Evolutionary conservation across 2,797 vertebrate species (phyloP).

Genomic region (Pangasius sanitwongsei): DNA sequence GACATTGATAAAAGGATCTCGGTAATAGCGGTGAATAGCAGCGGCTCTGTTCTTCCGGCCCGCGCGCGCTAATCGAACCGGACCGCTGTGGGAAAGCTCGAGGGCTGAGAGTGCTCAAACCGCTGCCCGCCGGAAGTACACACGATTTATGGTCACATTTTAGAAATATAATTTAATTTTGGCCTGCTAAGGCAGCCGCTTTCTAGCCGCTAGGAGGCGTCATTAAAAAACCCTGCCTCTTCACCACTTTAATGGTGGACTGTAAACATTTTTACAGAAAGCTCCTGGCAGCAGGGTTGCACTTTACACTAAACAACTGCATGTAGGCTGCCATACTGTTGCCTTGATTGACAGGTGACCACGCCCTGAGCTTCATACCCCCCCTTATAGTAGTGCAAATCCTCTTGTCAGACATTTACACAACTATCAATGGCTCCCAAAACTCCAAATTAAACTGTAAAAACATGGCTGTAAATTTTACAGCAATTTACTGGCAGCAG

Average conservation of each 20-base stretch:
- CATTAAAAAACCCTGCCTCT: not conserved
- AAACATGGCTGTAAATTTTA: not conserved
- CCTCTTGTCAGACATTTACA: not conserved
- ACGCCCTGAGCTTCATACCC: not conserved
- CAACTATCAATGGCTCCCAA: not conserved
- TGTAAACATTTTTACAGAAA: not conserved
- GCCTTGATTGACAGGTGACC: not conserved
- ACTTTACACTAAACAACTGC: not conserved
- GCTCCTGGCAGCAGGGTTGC: not conserved
- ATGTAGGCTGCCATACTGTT: not conserved
- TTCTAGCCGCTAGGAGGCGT: not conserved
- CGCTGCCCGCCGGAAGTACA: conserved; percentile 8
- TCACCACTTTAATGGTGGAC: not conserved
- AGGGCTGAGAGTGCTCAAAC: conserved; percentile 58
- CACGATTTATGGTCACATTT: not conserved
- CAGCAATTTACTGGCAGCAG: not conserved
- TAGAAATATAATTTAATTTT: conserved; percentile 2
- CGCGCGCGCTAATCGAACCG: conserved; percentile 72
- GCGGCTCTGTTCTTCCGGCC: conserved; percentile 60
- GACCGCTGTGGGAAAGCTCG: conserved; percentile 72
- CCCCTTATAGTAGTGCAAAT: too few relatives aligned
- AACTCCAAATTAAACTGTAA: not conserved
- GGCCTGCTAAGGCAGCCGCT: not conserved
- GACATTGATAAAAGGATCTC: conserved; percentile 87
- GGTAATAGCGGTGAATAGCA: conserved; percentile 73